Conservation (phyloP, 1,140 invertebrate genomes). For the Acyrthosiphon pisum region DNA sequence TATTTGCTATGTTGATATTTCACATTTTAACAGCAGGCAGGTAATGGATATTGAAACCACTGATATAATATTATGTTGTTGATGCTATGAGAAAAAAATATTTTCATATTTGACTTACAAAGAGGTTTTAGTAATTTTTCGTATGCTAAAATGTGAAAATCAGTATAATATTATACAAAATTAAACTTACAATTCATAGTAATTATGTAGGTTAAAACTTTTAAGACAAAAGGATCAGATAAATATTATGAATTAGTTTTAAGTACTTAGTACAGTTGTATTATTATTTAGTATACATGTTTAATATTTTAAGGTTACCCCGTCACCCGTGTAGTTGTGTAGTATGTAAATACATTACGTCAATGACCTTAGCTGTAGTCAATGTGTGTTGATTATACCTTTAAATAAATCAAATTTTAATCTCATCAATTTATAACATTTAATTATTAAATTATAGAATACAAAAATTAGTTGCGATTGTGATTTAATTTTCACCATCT, state of each 20-base stretch:
- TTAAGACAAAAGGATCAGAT: background rate
- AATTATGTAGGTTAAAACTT: background rate
- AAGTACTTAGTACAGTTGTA: background rate
- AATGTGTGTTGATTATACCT: background rate
- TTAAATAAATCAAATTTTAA: background rate
- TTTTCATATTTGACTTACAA: background rate
- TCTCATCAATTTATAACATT: background rate
- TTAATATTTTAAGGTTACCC: background rate
- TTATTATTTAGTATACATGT: background rate
- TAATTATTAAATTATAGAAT: background rate
- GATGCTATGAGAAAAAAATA: background rate
- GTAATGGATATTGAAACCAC: background rate
- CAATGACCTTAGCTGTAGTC: background rate
- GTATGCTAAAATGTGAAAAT: background rate
- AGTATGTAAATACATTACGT: background rate
- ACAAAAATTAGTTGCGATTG: background rate
- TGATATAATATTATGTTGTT: background rate
- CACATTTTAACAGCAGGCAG: background rate
- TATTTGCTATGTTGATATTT: background rate
- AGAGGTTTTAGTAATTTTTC: background rate
- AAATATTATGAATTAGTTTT: background rate
- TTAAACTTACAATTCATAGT: background rate
- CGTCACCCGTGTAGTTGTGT: background rate
- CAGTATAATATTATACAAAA: background rate
- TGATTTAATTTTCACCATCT: background rate